These are phyloP conservation scores for Bellardia pandia DNA, from an alignment of 2,888 invertebrate species.

Conservation along the genomic window DNA sequence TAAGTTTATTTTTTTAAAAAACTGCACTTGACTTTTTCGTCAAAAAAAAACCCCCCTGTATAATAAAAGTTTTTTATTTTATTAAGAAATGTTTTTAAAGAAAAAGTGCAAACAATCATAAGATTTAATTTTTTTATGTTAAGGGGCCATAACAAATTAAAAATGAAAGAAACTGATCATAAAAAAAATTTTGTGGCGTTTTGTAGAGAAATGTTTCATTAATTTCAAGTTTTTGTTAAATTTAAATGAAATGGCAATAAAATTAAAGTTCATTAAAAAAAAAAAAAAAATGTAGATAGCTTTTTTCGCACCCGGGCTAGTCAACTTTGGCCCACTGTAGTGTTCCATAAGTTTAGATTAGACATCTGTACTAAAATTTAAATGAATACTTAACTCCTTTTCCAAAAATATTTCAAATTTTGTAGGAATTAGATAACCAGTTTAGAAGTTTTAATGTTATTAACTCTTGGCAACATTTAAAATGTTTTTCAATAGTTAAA, in stretches of 20 bases:
- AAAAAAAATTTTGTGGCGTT: background rate
- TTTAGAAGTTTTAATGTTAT: background rate
- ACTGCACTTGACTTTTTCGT: constrained; percentile 8
- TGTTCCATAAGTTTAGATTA: background rate
- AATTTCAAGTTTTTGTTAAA: background rate
- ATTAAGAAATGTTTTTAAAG: background rate
- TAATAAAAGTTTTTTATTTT: background rate
- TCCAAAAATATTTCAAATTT: background rate
- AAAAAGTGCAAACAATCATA: background rate
- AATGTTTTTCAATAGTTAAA: too few relatives aligned
- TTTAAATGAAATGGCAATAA: too few relatives aligned
- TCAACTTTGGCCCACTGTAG: background rate
- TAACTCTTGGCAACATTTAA: background rate
- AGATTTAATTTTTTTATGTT: background rate
- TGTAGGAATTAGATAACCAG: background rate
- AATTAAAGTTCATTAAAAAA: background rate
- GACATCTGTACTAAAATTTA: background rate
- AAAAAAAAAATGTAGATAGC: background rate
- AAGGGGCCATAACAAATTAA: background rate
- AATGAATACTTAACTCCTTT: background rate
- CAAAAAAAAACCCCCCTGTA: background rate
- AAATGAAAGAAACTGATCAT: background rate
- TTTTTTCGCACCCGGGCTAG: background rate
- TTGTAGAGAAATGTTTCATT: background rate
- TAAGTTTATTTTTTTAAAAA: background rate